Evolutionary conservation across 2,888 invertebrate genomes (phyloP).

Genomic region (Acleris laterana): DNA sequence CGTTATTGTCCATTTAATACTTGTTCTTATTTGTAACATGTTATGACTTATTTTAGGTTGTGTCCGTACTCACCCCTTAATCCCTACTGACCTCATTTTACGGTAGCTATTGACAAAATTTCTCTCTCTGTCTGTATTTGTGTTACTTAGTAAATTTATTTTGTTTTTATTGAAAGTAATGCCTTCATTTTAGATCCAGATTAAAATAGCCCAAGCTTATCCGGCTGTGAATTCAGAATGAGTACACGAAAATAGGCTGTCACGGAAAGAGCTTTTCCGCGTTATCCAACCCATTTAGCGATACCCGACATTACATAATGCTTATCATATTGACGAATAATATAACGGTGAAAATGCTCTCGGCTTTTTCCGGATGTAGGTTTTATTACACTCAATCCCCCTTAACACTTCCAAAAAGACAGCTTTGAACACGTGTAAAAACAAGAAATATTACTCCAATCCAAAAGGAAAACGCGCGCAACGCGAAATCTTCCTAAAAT

Average conservation of each 20-base stretch:
- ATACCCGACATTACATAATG: background rate
- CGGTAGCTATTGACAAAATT: too few species aligned
- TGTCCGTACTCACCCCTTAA: too few species aligned
- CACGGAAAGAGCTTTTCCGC: conserved; percentile 2
- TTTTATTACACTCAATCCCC: background rate
- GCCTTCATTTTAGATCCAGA: too few species aligned
- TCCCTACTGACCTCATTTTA: too few species aligned
- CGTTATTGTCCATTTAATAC: too few species aligned
- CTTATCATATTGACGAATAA: background rate
- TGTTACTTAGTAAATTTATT: too few species aligned
- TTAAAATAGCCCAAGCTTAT: too few species aligned
- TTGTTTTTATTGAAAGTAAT: too few species aligned
- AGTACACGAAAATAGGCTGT: background rate
- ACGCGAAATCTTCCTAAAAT: conserved; percentile 16
- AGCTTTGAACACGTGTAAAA: background rate
- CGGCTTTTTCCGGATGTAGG: background rate
- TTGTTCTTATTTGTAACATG: too few species aligned
- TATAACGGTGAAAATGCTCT: background rate
- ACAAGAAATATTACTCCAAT: background rate
- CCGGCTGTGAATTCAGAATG: background rate
- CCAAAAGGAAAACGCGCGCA: conserved; percentile 3
- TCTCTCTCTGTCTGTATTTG: too few species aligned
- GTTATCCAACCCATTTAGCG: background rate
- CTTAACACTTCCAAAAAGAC: conserved; percentile 5
- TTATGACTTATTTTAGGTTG: too few species aligned